These are phyloP conservation scores for Struthio camelus DNA, from an alignment of 2,113 vertebrate species.

Conservation along the genomic window DNA sequence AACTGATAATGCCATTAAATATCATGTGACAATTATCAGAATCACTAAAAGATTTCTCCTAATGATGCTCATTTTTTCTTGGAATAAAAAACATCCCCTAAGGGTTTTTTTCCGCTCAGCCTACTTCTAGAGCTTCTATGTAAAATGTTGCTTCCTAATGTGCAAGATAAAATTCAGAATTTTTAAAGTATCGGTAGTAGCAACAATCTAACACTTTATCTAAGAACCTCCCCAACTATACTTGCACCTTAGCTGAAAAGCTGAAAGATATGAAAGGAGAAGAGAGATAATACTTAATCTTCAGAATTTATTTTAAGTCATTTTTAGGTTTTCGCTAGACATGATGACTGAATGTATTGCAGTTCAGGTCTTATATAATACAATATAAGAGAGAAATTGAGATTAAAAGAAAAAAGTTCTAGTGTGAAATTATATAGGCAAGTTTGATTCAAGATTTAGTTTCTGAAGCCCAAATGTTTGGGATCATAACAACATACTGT, in stretches of 20 bases:
- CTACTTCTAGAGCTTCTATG: background rate
- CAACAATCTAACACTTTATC: background rate
- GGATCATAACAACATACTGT: constrained; percentile 57
- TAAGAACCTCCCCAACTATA: background rate
- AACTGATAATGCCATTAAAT: background rate
- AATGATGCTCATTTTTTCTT: background rate
- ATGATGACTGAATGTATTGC: background rate
- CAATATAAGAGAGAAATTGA: background rate
- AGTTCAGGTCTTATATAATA: background rate
- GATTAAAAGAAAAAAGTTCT: background rate
- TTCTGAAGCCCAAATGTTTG: constrained; percentile 68
- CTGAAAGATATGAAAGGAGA: background rate
- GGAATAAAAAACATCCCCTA: background rate
- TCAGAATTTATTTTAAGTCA: background rate
- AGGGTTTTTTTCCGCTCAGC: background rate
- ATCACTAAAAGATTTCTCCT: background rate
- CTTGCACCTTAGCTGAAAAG: background rate
- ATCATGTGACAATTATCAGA: background rate
- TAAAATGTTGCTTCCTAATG: background rate
- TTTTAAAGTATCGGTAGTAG: background rate
- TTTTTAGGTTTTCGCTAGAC: background rate
- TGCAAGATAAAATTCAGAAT: background rate
- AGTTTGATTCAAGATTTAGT: constrained; percentile 39
- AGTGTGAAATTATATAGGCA: background rate
- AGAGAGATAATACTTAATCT: accelerated